Base-by-base conservation (phyloP, 2,113 vertebrate genomes). In the Sinocyclocheilus maitianheensis region DNA sequence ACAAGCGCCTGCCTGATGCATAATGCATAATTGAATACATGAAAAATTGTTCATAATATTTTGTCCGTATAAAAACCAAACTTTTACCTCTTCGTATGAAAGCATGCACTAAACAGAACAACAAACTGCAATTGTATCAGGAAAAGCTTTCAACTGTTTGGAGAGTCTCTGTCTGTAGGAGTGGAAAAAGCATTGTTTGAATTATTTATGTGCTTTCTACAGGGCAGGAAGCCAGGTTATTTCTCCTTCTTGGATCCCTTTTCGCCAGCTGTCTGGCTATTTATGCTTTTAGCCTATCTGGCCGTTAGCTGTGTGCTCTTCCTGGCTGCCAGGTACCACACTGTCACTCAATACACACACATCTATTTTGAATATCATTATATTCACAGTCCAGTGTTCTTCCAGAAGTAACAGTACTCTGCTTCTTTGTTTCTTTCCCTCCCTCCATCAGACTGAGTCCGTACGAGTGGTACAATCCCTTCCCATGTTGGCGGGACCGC, bases 181-280 rank as follows among this genome's bases (percentile, higher is more conserved):
- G 24, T 53, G 75, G 24, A 30, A 26, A 77, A 53, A 53, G 75
- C 48, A 30, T 77, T 79, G 20, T 82, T 55, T 74, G 67, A 24
- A 58, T 83, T 48, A 11, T 48, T 46, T 81, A 22, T 90, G 71
- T 85, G 78, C 88, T 84, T 92, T 72, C 91, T 91, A 0, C 91
- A 97, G 97, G 96, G 96, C 60, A 95, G 96, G 86, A 97, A 97
- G 88, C 97, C 97, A 0, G 97, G 97, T 3, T 97, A 97, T 90
- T 97, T 97, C 94, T 97, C 97, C 89, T 97, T 97, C 93, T 92
- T 97, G 92, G 97, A 97, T 88, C 97, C 97, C 72, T 97, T 97
- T 93, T 97, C 97, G 1, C 97, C 97, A 1, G 97, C 97, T 0
- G 97, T 97, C 84, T 97, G 97, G 97, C 96, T 97, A 92, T 97